Conservation (phyloP, 2,888 invertebrate genomes). For the Meghimatium bilineatum region DNA sequence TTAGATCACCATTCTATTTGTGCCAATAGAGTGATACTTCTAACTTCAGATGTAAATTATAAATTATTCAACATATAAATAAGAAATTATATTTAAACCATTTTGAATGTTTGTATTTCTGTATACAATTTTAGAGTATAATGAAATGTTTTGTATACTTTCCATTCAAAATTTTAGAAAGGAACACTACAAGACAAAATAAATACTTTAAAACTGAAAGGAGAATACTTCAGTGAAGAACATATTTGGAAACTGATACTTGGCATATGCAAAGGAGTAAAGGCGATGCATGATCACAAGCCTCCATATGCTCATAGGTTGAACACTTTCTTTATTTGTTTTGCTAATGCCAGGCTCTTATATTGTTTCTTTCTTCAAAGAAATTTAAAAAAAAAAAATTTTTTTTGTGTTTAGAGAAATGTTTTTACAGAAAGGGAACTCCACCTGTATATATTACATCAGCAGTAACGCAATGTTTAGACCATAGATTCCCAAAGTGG, state of each 20-base stretch:
- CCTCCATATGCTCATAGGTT: slow-evolving; percentile 85
- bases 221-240: slow-evolving; percentile 82
- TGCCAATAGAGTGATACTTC: too few relatives aligned
- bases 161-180: slow-evolving; percentile 78
- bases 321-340: slow-evolving; percentile 1
- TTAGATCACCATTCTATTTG: too few relatives aligned
- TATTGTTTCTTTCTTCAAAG: not conserved
- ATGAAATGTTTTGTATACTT: not conserved
- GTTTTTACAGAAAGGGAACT: not conserved
- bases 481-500: too few relatives aligned
- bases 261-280: slow-evolving; percentile 86
- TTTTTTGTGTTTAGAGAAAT: not conserved
- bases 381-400: not conserved
- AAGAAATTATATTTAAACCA: not conserved
- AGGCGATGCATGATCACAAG: slow-evolving; percentile 85
- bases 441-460: not conserved
- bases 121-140: not conserved
- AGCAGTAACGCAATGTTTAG: not conserved
- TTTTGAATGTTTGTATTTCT: not conserved
- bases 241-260: slow-evolving; percentile 84
- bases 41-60: too few relatives aligned
- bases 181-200: slow-evolving; percentile 86
- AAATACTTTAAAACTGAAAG: slow-evolving; percentile 78
- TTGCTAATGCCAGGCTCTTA: not conserved
- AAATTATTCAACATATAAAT: too few relatives aligned